phyloP scores from a whole-genome alignment of 2,113 vertebrate species.

The Elephas maximus region DNA sequence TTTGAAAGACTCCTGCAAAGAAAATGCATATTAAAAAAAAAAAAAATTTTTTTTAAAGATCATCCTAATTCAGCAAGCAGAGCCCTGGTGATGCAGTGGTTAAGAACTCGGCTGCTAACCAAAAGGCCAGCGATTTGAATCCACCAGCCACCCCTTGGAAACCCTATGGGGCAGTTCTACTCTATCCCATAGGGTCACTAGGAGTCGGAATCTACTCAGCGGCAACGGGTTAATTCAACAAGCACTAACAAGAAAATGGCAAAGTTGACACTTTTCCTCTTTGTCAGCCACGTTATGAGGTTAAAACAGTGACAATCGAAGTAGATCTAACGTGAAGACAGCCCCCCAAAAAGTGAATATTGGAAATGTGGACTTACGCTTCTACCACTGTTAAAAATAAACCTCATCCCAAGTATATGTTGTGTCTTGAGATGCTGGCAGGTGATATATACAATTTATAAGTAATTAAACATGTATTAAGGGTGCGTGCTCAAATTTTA shows the following conservation, averaged over 20 bases:
- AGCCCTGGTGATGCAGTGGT: no score
- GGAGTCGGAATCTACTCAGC: no score
- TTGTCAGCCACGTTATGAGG: not conserved
- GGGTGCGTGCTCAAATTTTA: not conserved
- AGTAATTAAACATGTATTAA: not conserved
- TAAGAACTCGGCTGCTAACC: no score
- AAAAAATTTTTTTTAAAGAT: not conserved
- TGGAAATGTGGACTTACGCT: not conserved
- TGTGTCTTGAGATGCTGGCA: not conserved
- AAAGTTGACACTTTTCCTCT: not conserved
- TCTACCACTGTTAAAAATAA: not conserved
- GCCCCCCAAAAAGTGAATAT: not conserved
- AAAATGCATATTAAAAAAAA: not conserved
- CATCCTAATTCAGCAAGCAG: not conserved
- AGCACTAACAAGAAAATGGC: not conserved
- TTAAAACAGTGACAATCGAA: not conserved
- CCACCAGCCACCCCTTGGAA: no score
- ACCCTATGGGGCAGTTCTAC: no score
- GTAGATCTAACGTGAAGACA: not conserved
- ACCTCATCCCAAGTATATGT: not conserved
- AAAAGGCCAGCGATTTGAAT: no score
- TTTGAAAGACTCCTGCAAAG: conserved; percentile 3
- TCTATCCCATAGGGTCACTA: no score
- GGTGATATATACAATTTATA: not conserved
- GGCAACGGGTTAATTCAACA: not conserved